Percentiles rank a stretch among this genome's conserved stretches.
Evolutionary conservation across 2,113 vertebrate species (phyloP).

Genomic region (Pseudorectes ferrugineus): DNA sequence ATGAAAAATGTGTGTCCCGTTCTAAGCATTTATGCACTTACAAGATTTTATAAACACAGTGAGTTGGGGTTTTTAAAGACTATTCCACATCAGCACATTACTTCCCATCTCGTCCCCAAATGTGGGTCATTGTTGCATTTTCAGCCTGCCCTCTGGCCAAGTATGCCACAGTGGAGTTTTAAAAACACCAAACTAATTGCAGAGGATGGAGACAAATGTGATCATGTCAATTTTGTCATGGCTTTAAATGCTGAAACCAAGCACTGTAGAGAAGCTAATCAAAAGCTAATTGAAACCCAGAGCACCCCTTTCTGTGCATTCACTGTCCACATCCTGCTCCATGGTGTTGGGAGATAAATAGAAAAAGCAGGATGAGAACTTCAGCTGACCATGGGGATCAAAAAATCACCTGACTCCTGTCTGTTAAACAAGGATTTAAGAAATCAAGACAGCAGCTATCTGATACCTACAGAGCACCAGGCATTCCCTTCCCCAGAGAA

Average conservation of each 20-base stretch:
- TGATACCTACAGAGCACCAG: neutral
- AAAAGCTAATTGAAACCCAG: neutral
- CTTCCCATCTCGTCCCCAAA: neutral
- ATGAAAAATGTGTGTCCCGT: neutral
- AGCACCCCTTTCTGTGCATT: neutral
- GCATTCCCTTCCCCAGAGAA: neutral
- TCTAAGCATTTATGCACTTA: neutral
- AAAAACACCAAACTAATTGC: neutral
- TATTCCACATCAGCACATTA: neutral
- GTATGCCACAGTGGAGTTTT: neutral
- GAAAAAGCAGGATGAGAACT: neutral
- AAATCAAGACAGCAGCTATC: neutral
- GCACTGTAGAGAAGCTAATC: neutral
- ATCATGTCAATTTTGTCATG: neutral
- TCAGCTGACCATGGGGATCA: neutral
- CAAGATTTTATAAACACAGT: neutral
- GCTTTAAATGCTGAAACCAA: neutral
- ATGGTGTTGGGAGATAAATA: neutral
- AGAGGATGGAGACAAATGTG: neutral
- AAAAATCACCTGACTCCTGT: neutral
- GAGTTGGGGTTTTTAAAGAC: accelerated
- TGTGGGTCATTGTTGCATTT: neutral
- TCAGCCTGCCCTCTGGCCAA: neutral
- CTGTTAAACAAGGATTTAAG: neutral
- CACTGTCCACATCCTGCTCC: neutral